A percentile compares a stretch with the other conserved stretches of the same genome.
Conservation (phyloP, 2,113 vertebrate species). For the Eurypyga helias region DNA sequence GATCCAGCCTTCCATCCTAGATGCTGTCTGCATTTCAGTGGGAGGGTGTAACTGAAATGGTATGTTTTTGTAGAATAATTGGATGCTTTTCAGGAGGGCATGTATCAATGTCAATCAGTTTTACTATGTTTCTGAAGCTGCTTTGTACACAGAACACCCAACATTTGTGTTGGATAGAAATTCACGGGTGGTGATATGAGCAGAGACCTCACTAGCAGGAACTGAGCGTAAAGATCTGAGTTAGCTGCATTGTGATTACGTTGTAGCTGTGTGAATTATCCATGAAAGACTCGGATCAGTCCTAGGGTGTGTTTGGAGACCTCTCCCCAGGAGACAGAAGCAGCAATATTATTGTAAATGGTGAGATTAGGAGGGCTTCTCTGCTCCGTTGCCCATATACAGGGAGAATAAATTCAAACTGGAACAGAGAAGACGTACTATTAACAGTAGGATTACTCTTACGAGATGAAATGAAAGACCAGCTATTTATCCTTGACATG, state of each 20-base stretch:
- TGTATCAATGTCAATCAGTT: not conserved
- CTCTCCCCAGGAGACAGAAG: not conserved
- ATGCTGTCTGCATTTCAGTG: not conserved
- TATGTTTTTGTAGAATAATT: not conserved
- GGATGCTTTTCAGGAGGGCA: not conserved
- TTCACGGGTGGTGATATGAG: not conserved
- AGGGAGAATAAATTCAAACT: not conserved
- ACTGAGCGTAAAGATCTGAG: not conserved
- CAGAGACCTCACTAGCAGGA: not conserved
- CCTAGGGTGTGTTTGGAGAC: not conserved
- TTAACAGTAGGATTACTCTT: not conserved
- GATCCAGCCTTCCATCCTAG: not conserved
- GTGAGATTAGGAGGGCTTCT: not conserved
- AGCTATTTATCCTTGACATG: not conserved
- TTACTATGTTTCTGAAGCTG: not conserved
- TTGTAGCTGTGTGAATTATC: not conserved
- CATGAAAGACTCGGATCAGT: not conserved
- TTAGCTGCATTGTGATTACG: not conserved
- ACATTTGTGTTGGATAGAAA: not conserved
- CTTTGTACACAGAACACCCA: not conserved
- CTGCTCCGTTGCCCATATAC: rapidly evolving
- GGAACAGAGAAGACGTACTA: rapidly evolving
- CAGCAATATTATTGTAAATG: not conserved
- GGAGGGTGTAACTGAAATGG: not conserved
- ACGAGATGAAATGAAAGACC: not conserved